A percentile compares a stretch with the other conserved stretches of the same genome.
These are phyloP conservation scores for Drosophila ustulata DNA, from an alignment of 2,888 invertebrate species.

Conservation along the genomic window DNA sequence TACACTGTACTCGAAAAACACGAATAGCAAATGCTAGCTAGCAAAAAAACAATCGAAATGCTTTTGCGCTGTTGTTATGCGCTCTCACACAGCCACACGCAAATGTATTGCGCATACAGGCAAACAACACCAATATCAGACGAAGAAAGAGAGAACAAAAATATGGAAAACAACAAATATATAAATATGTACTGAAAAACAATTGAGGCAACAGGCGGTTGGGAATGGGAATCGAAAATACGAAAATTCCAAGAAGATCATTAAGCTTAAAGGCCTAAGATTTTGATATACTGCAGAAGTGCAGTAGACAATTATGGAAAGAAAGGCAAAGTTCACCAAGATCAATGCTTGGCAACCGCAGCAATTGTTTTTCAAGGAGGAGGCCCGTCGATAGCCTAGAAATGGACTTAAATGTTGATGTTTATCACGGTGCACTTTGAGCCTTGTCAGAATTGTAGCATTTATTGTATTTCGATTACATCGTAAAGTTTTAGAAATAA, in stretches of 20 bases:
- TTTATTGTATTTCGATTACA: conserved; percentile 41
- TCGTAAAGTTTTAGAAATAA: conserved; percentile 26
- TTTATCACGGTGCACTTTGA: conserved; percentile 32
- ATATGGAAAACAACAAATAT: conserved; percentile 18
- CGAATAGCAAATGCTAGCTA: conserved; percentile 3
- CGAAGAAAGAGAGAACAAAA: conserved; percentile 6
- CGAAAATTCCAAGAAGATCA: not conserved
- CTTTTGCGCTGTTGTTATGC: conserved; percentile 55
- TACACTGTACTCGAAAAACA: conserved; percentile 11
- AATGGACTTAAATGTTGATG: not conserved
- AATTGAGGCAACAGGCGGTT: conserved; percentile 18
- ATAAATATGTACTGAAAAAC: conserved; percentile 5
- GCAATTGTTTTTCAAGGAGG: conserved; percentile 19
- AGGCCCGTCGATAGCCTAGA: conserved; percentile 45
- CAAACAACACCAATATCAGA: conserved; percentile 7
- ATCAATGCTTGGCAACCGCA: conserved; percentile 26
- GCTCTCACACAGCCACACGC: conserved; percentile 8
- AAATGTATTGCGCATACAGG: conserved; percentile 4
- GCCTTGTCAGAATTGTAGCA: conserved; percentile 4
- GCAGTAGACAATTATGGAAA: not conserved
- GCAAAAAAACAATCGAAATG: conserved; percentile 10
- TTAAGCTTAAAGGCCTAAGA: conserved; percentile 7
- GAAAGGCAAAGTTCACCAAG: conserved; percentile 35
- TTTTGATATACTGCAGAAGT: not conserved
- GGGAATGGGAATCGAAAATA: conserved; percentile 7